Evolutionary conservation across 2,113 vertebrate genomes (phyloP).

Genomic region (Neomonachus schauinslandi): DNA sequence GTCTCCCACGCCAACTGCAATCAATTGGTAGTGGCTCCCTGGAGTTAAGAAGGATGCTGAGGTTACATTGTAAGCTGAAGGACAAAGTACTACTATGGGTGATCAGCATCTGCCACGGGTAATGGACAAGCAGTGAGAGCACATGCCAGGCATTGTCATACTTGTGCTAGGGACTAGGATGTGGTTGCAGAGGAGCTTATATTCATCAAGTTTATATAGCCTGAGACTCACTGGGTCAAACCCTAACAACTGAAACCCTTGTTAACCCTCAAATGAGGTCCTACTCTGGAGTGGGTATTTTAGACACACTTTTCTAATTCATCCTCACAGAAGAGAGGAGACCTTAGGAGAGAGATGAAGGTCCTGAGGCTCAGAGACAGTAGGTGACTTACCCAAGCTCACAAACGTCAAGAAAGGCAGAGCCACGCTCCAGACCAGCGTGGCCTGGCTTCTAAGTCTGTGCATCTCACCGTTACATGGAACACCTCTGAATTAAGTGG

Average conservation of each 20-base stretch:
- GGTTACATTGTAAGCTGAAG: neutral
- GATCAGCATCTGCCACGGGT: neutral
- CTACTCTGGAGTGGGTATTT: neutral
- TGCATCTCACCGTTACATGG: rapidly evolving
- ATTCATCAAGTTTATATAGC: neutral
- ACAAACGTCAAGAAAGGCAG: neutral
- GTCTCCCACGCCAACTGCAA: neutral
- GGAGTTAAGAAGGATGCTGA: slow-evolving; percentile 29
- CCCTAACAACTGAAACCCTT: neutral
- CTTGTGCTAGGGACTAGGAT: neutral
- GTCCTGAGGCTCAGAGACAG: neutral
- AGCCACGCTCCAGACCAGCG: neutral
- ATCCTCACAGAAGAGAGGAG: neutral
- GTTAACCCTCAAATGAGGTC: neutral
- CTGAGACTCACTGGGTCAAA: neutral
- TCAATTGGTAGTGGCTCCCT: neutral
- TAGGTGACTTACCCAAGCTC: neutral
- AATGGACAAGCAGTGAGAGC: neutral
- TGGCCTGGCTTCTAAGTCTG: neutral
- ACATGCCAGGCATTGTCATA: neutral
- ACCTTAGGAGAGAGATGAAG: neutral
- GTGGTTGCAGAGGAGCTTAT: neutral
- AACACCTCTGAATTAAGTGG: neutral
- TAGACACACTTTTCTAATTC: neutral
- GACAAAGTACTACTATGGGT: neutral